Base-by-base conservation (phyloP, 1,140 invertebrate genomes). In the Leptonema lineaticorne region DNA sequence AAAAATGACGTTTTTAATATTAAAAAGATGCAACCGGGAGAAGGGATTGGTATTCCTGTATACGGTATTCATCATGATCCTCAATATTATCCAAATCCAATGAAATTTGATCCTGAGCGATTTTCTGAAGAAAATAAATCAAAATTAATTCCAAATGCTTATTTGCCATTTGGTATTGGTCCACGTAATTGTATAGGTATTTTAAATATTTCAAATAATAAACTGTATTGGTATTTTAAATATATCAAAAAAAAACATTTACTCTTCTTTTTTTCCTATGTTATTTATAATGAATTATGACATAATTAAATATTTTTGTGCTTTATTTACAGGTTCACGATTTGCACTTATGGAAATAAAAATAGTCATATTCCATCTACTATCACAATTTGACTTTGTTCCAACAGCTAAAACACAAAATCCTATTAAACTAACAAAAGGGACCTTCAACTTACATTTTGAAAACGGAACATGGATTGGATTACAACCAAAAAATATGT, bases 161-260 rank as follows among this genome's bases (percentile, higher is more conserved):
- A 50, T 50, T 8, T 64, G 74, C 87, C 88, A 0, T 90, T 89
- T 70, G 88, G 88, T 1, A 71, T 81, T n/a, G 88, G 88, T 9
- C 86, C 83, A 1, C n/a, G n/a, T n/a, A n/a, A n/a, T n/a, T n/a
- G n/a, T n/a, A n/a, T n/a, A n/a, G n/a, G n/a, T n/a, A n/a, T n/a
- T n/a, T n/a, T n/a, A n/a, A n/a, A n/a, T n/a, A n/a, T n/a, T n/a
- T n/a, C n/a, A n/a, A n/a, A n/a, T n/a, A n/a, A 78, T 87, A 27
- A 85, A 81, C 73, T 90, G 88, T 74, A 84, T 89, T 53, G 87
- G 86, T 79, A 68, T n/a, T 71, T 73, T 60, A 37, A 45, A 37
- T 2, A 2, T 16, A 28, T 29, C 9, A n/a, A n/a, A 28, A 58
- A 58, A 41, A 9, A 4, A 26, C n/a, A 58, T 28, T 58, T 4